These are phyloP conservation scores for Octopus sinensis DNA, from an alignment of 1,140 invertebrate species.

Conservation along the genomic window DNA sequence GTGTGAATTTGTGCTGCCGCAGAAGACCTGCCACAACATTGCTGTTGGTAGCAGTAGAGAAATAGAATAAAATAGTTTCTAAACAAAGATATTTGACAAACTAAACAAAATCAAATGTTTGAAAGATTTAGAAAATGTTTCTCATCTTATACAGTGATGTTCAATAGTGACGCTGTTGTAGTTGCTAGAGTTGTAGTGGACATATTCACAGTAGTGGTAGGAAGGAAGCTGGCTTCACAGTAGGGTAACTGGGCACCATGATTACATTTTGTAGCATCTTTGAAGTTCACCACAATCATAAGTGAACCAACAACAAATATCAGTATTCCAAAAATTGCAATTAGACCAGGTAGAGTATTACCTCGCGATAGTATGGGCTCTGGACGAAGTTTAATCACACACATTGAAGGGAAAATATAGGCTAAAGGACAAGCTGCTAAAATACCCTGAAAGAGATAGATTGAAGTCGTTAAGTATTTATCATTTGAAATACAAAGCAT, in stretches of 20 bases:
- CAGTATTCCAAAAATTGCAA: constrained; percentile 71
- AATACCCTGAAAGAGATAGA: constrained; percentile 66
- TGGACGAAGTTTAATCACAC: constrained; percentile 75
- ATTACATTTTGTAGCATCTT: constrained; percentile 62
- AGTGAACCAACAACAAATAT: constrained; percentile 67
- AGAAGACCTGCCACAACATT: too few species aligned
- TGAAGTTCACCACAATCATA: constrained; percentile 62
- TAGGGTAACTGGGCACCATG: constrained; percentile 67
- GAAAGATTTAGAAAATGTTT: too few species aligned
- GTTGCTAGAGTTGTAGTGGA: neutral
- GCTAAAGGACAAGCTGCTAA: constrained; percentile 80
- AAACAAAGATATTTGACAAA: too few species aligned
- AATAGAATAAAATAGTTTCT: too few species aligned
- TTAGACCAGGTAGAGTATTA: constrained; percentile 72
- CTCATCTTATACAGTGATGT: too few species aligned
- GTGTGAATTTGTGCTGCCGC: too few species aligned
- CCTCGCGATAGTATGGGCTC: constrained; percentile 67
- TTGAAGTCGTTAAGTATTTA: too few species aligned
- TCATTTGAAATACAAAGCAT: too few species aligned
- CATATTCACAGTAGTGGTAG: neutral
- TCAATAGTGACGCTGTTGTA: neutral
- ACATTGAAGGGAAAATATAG: constrained; percentile 78
- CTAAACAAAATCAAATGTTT: too few species aligned
- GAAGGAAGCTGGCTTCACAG: constrained; percentile 49
- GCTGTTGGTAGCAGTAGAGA: too few species aligned